A percentile compares a stretch with the other conserved stretches of the same genome.
These are phyloP conservation scores for Pyrocoelia pectoralis DNA, from an alignment of 2,888 invertebrate genomes.

Conservation along the genomic window DNA sequence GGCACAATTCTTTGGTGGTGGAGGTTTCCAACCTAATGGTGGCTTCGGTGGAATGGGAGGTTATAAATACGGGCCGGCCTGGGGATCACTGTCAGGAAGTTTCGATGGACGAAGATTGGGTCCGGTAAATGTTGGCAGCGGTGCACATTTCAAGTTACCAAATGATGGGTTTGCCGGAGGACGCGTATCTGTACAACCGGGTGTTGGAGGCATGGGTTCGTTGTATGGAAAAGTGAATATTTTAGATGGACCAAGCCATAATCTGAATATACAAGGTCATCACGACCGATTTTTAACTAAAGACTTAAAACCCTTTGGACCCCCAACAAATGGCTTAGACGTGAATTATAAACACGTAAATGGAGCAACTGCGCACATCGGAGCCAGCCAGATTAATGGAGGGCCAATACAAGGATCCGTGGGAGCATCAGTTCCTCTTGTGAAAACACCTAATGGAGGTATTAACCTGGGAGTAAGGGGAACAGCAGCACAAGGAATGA, in stretches of 20 bases:
- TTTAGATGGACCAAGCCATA: conserved; percentile 3
- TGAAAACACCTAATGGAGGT: not conserved
- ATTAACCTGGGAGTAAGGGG: conserved; percentile 11
- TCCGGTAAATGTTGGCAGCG: conserved; percentile 18
- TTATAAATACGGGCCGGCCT: conserved; percentile 29
- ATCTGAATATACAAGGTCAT: conserved; percentile 16
- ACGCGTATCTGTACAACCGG: conserved; percentile 14
- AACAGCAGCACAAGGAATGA: conserved; percentile 23
- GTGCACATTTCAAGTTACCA: not conserved
- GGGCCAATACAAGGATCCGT: conserved; percentile 11
- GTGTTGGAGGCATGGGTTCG: conserved; percentile 22
- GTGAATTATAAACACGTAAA: conserved; percentile 16
- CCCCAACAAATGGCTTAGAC: conserved; percentile 17
- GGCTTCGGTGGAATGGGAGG: conserved; percentile 16
- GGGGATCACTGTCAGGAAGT: conserved; percentile 29
- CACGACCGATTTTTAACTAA: conserved; percentile 23
- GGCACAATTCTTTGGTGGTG: conserved; percentile 28
- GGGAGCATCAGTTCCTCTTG: conserved; percentile 21
- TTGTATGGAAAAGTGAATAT: conserved; percentile 19
- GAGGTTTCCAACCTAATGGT: conserved; percentile 11
- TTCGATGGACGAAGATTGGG: conserved; percentile 11
- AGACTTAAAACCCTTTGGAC: conserved; percentile 16
- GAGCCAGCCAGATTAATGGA: conserved; percentile 17
- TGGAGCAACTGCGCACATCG: conserved; percentile 18
- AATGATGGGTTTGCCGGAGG: conserved; percentile 11